These are phyloP conservation scores for Malacosoma neustria DNA, from an alignment of 2,888 invertebrate species.

Conservation along the genomic window DNA sequence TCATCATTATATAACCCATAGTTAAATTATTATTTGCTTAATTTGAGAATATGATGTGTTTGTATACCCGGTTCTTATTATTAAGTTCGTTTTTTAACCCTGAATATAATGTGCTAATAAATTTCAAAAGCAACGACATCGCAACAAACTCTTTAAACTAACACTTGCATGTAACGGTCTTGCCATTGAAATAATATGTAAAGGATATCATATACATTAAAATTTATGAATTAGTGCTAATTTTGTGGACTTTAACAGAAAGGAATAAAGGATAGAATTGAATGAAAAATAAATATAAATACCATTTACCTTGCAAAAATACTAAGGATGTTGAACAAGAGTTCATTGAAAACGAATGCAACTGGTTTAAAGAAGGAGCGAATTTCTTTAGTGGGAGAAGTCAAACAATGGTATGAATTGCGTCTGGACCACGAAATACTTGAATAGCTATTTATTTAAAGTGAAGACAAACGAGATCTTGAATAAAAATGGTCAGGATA, in stretches of 20 bases:
- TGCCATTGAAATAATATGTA: conserved; percentile 35
- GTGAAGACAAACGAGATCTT: background rate
- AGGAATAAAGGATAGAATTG: conserved; percentile 9
- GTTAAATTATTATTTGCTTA: too few species aligned
- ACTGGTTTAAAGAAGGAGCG: conserved; percentile 45
- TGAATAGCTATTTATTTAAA: conserved; percentile 11
- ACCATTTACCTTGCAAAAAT: conserved; percentile 17
- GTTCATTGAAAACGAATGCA: conserved; percentile 67
- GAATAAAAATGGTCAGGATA: too few species aligned
- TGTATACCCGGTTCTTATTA: too few species aligned
- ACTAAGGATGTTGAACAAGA: conserved; percentile 40
- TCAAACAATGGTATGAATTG: conserved; percentile 55
- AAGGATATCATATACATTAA: conserved; percentile 34
- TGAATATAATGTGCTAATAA: background rate
- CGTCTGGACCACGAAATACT: conserved; percentile 35
- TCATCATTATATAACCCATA: too few species aligned
- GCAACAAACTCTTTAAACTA: conserved; percentile 12
- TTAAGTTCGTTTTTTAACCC: background rate
- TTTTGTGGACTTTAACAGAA: background rate
- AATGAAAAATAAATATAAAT: conserved; percentile 1
- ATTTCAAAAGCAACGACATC: background rate
- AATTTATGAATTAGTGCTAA: background rate
- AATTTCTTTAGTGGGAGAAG: conserved; percentile 33
- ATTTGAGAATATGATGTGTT: too few species aligned
- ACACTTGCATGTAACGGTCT: conserved; percentile 50